phyloP scores from a whole-genome alignment of 2,797 vertebrate genomes.

The Eurystomus glaucurus region DNA sequence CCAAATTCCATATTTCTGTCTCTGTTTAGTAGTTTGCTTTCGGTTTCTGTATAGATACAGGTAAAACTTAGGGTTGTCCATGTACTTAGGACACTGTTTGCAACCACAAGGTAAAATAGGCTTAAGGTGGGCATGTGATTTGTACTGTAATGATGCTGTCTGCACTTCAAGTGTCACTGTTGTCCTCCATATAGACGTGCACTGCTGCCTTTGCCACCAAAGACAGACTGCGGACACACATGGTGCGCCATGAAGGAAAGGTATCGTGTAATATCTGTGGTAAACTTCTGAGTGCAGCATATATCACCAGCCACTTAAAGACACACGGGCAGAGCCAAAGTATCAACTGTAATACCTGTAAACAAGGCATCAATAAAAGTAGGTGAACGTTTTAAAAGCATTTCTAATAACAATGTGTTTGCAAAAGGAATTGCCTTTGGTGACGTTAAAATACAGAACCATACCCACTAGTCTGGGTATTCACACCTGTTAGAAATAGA shows the following conservation, averaged over 20 bases:
- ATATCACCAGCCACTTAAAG: conserved; percentile 99
- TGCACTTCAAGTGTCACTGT: conserved; percentile 80
- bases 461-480: neutral
- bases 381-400: conserved; percentile 75
- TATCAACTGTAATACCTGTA: conserved; percentile 94
- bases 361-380: conserved; percentile 94
- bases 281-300: conserved; percentile 97
- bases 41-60: neutral
- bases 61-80: neutral
- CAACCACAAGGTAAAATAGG: conserved; percentile 16
- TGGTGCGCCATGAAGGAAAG: conserved; percentile 98
- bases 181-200: conserved; percentile 89
- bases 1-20: neutral
- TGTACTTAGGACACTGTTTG: neutral
- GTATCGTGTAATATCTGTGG: conserved; percentile 98
- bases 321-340: conserved; percentile 94
- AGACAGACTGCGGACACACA: conserved; percentile 97
- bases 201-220: conserved; percentile 98
- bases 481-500: neutral
- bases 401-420: conserved; percentile 60
- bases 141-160: conserved; percentile 57
- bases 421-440: conserved; percentile 38
- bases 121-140: conserved; percentile 38
- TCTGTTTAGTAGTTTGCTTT: neutral
- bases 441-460: neutral